Percentiles rank a stretch among this genome's conserved stretches.
Evolutionary conservation across 2,888 invertebrate genomes (phyloP).

Genomic region (Pandemis corylana): DNA sequence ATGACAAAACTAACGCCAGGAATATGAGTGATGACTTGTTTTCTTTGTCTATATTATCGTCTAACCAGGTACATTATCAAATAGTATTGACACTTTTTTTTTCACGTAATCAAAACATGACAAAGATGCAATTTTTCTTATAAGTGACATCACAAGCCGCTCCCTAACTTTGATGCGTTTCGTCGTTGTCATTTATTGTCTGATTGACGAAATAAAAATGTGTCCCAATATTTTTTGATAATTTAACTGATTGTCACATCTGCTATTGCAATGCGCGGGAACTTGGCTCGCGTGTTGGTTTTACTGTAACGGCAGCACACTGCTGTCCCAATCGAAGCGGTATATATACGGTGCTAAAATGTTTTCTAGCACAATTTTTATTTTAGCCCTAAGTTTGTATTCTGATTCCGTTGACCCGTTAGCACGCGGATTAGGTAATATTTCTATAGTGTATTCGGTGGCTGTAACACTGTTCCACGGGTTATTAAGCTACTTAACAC

Average conservation of each 20-base stretch:
- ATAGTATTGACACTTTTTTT: too few relatives aligned
- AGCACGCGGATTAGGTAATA: conserved; percentile 27
- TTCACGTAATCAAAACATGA: too few relatives aligned
- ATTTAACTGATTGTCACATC: too few relatives aligned
- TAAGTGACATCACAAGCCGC: too few relatives aligned
- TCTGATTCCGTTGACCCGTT: conserved; percentile 48
- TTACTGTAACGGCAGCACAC: not conserved
- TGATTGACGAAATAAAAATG: too few relatives aligned
- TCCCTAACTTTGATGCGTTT: too few relatives aligned
- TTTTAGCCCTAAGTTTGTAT: conserved; percentile 62
- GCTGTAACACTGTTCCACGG: conserved; percentile 7
- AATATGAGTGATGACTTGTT: not conserved
- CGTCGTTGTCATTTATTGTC: too few relatives aligned
- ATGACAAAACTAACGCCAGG: not conserved
- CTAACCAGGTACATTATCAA: too few relatives aligned
- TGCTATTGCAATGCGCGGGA: too few relatives aligned
- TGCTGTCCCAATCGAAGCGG: not conserved
- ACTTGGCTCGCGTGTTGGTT: not conserved
- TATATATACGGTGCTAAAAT: conserved; percentile 73
- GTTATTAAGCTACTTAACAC: not conserved
- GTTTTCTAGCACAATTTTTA: conserved; percentile 70
- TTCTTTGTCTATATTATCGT: too few relatives aligned
- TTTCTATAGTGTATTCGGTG: conserved; percentile 20
- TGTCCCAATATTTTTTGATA: too few relatives aligned
- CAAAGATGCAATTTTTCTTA: too few relatives aligned